These are phyloP conservation scores for Bombycilla garrulus DNA, from an alignment of 2,113 vertebrate genomes.

Conservation along the genomic window DNA sequence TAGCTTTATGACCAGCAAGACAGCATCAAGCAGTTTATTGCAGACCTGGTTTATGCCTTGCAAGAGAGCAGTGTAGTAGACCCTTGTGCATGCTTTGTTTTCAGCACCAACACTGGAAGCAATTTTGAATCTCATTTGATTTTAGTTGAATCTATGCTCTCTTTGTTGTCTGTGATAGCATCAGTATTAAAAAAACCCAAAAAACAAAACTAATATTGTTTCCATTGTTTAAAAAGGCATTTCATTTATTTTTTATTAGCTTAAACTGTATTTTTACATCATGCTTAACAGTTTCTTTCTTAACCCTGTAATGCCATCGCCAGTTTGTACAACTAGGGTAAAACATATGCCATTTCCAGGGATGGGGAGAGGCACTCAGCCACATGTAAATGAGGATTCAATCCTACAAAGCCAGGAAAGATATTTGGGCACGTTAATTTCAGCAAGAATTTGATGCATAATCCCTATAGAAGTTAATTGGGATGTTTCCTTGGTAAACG, in stretches of 20 bases:
- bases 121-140: conserved; percentile 42
- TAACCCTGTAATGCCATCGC: rapidly evolving
- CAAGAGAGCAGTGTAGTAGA: conserved; percentile 8
- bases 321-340: background rate
- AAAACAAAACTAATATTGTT: background rate
- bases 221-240: background rate
- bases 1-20: conserved; percentile 50
- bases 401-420: background rate
- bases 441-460: background rate
- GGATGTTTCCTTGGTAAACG: background rate
- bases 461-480: background rate
- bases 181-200: background rate
- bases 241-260: background rate
- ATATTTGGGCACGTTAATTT: background rate
- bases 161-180: conserved; percentile 30
- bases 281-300: background rate
- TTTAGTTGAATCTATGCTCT: conserved; percentile 1
- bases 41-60: conserved; percentile 51
- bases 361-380: background rate
- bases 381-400: background rate
- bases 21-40: conserved; percentile 54
- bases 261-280: background rate
- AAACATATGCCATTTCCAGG: background rate
- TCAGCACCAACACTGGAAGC: background rate
- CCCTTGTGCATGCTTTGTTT: conserved; percentile 52